Conservation (phyloP, 2,888 invertebrate species). For the Lymantria monacha region DNA sequence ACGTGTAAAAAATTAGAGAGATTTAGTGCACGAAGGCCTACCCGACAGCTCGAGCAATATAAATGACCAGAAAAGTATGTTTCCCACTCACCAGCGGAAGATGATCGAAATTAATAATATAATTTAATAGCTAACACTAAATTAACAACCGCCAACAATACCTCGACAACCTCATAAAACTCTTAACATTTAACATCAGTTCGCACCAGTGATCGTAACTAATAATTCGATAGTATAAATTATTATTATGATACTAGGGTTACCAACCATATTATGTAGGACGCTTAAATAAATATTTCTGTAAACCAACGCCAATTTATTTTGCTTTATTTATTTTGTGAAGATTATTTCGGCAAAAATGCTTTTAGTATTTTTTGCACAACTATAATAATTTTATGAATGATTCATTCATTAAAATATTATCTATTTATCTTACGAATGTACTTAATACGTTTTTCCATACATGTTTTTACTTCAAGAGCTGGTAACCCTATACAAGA, state of each 20-base stretch:
- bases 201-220: conserved; percentile 77
- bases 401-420: no score
- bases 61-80: conserved; percentile 55
- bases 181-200: conserved; percentile 80
- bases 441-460: neutral
- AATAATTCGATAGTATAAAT: conserved; percentile 39
- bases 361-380: no score
- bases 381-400: no score
- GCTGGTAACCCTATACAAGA: neutral
- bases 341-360: no score
- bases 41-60: conserved; percentile 22
- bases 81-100: conserved; percentile 49
- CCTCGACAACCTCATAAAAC: conserved; percentile 74
- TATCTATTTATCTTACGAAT: no score
- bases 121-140: conserved; percentile 48
- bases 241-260: neutral
- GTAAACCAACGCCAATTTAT: no score
- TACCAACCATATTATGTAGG: neutral
- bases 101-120: conserved; percentile 52
- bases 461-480: neutral
- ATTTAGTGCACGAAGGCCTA: conserved; percentile 54
- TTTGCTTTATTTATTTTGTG: no score
- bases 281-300: no score
- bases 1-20: conserved; percentile 66
- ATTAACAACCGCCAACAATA: conserved; percentile 75